phyloP scores from a whole-genome alignment of 2,797 vertebrate species.

The Manis crassicaudata region DNA sequence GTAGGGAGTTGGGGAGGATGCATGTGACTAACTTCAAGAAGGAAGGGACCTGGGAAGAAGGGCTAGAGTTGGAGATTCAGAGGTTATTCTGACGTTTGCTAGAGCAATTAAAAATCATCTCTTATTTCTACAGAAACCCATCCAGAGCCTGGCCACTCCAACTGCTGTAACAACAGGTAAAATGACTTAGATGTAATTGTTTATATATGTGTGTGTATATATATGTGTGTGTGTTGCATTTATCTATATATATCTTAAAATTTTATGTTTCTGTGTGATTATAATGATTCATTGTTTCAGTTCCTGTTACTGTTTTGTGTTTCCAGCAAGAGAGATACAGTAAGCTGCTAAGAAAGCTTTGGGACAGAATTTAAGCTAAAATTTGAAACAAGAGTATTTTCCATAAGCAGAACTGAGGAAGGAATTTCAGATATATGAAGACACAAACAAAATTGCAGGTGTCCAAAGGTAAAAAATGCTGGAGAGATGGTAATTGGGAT shows the following conservation, averaged over 20 bases:
- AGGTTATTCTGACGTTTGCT: not conserved
- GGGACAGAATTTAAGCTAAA: slow-evolving; percentile 13
- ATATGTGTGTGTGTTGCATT: too few relatives aligned
- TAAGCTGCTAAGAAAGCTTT: slow-evolving; percentile 14
- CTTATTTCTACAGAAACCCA: not conserved
- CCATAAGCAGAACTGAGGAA: not conserved
- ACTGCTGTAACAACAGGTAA: not conserved
- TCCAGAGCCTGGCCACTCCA: not conserved
- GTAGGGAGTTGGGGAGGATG: not conserved
- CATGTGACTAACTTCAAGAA: not conserved
- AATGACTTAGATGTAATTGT: not conserved
- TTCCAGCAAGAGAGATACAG: not conserved
- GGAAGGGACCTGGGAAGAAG: not conserved
- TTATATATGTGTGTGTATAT: too few relatives aligned
- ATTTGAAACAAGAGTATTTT: slow-evolving; percentile 34
- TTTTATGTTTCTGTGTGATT: not conserved
- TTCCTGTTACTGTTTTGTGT: not conserved
- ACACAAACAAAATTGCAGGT: not conserved
- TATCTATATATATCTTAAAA: not conserved
- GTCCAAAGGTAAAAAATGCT: not conserved
- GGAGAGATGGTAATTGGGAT: not conserved
- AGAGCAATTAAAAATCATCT: not conserved
- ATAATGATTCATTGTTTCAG: not conserved
- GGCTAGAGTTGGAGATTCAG: not conserved
- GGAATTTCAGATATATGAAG: not conserved